phyloP scores from a whole-genome alignment of 37 sponge, comb jelly and placozoan species.

The Beroe ovata region DNA sequence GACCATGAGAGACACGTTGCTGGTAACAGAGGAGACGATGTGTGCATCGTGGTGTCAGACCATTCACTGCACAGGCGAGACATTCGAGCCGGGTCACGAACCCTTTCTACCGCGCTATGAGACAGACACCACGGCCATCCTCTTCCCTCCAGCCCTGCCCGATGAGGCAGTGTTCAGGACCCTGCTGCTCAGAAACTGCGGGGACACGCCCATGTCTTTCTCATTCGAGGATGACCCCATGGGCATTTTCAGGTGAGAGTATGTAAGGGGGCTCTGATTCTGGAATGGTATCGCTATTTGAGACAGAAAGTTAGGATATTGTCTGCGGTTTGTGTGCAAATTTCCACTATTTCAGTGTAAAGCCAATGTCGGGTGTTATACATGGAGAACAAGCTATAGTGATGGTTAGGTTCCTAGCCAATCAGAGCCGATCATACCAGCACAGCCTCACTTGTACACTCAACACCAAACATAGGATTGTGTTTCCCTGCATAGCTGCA shows the following conservation, averaged over 20 bases:
- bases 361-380: slow-evolving; percentile 59
- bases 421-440: slow-evolving; percentile 52
- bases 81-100: slow-evolving; percentile 73
- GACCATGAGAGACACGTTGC: slow-evolving; percentile 70
- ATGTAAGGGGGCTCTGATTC: too few species aligned
- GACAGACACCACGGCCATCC: slow-evolving; percentile 10
- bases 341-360: slow-evolving; percentile 1
- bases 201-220: slow-evolving; percentile 76
- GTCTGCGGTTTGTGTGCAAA: background rate
- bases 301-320: background rate
- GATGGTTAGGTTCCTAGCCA: slow-evolving; percentile 51
- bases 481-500: slow-evolving; percentile 69
- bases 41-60: slow-evolving; percentile 83
- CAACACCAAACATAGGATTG: slow-evolving; percentile 46
- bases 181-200: slow-evolving; percentile 72
- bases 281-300: too few species aligned
- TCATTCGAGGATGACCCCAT: slow-evolving; percentile 74
- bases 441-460: slow-evolving; percentile 38
- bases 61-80: slow-evolving; percentile 77
- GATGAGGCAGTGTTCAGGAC: slow-evolving; percentile 73
- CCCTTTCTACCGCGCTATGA: slow-evolving; percentile 72
- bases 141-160: slow-evolving; percentile 75
- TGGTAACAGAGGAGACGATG: slow-evolving; percentile 68
- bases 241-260: slow-evolving; percentile 65
- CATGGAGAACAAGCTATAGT: background rate